Evolutionary conservation across 2,888 invertebrate species (phyloP), one percentile per base, ranked within the genome.

Genomic region (Salticus scenicus): DNA sequence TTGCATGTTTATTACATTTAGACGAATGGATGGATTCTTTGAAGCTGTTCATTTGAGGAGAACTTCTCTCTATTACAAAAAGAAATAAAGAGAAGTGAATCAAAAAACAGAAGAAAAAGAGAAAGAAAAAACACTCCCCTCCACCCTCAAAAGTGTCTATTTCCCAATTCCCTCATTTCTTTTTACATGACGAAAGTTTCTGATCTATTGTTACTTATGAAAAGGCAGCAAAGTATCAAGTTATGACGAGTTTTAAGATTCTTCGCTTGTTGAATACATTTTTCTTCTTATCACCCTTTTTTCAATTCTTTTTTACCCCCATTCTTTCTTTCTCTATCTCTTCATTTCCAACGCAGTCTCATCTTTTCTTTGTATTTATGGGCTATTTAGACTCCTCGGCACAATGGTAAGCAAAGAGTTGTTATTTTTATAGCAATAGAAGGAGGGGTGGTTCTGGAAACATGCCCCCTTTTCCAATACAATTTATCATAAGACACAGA

Each of bases 1-100:
- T 84, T 84, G 78, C 84, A 84, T 84, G 84, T 84, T 84, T 84
- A 84, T 84, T 84, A 64, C 84, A 30, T 72, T 69, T 77, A 37
- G 64, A 28, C 71, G 33, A 73, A 80, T 27, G 69, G 74, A 81
- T 64, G 71, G 66, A 28, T 64, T 64, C 57, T 57, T 20, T 4
- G 33, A 51, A 30, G 30, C n/a, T 64, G 71, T 72, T 83, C 76
- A 71, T 77, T 78, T 84, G 67, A 67, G 74, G 78, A 78, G 73
- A 73, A 84, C 76, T 77, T 72, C 66, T 77, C 47, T 77, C 71
- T 71, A 30, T 37, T 27, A 37, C 31, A 24, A 72, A 33, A 14
- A 2, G 69, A 8, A n/a, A 27, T 12, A 2, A 17, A 63, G 27
- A 12, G 28, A 27, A 24, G 31, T 14, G 37, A 37, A 37, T 37